Base-by-base conservation (phyloP, 2,888 invertebrate species). In the Megastigmus dorsalis region DNA sequence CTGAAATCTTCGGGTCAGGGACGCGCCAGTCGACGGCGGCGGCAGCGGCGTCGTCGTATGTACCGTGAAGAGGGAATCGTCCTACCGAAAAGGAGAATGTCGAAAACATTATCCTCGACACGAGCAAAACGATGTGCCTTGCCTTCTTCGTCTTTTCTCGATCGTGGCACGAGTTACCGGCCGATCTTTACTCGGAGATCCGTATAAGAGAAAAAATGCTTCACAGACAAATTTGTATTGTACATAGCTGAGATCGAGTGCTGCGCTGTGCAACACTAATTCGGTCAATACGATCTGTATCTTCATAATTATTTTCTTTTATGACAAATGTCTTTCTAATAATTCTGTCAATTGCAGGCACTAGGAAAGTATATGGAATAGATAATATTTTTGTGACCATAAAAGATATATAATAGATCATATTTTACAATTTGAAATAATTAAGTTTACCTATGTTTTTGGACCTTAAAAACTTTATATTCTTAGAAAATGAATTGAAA, bases 1-100 rank as follows among this genome's bases (percentile, higher is more conserved):
- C 57, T 50, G 4, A 20, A 38, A 68, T 59, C 59, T 68, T 59
- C 38, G 38, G 68, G 59, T 68, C 59, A 68, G 59, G 50, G 50
- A 36, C 59, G 23, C 9, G 10, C 9, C n/a, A 5, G 60, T 2
- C 3, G n/a, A n/a, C n/a, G n/a, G n/a, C n/a, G n/a, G n/a, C n/a
- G n/a, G n/a, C n/a, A n/a, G n/a, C n/a, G n/a, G n/a, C 20, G 20
- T 28, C 4, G 10, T 2, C 20, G 36, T n/a, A 38, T 38, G 30
- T 33, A 30, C 23, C 13, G 26, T 7, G 45, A 13, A 28, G 5
- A 50, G 3, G 33, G 9, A 41, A 59, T 63, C 50, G 15, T 30
- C 23, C 36, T 50, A 50, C 63, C 48, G 38, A 50, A 63, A 50
- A 33, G 50, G 38, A 63, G 63, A 63, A 63, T 63, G 36, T 50